Base-by-base conservation (phyloP, 2,888 invertebrate species). In the Coelopa pilipes region DNA sequence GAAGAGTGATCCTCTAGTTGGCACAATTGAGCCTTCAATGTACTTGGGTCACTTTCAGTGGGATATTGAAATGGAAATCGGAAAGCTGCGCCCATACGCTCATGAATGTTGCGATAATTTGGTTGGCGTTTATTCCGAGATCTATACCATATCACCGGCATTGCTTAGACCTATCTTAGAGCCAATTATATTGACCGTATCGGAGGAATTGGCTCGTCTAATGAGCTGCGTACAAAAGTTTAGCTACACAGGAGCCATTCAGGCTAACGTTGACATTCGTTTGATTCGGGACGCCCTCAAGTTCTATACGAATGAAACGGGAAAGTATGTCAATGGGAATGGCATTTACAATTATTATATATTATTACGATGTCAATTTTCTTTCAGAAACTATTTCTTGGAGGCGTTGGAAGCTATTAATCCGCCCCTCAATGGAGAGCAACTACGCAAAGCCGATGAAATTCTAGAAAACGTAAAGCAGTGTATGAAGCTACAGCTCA, bases 1-100 rank as follows among this genome's bases (percentile, higher is more conserved):
- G 83, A 97, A 97, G 84, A 94, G 96, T 62, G 97, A 97, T 88
- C 97, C 97, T 0, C 89, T 98, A 13, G 96, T 98, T 34, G 97
- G 97, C n/a, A 95, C 95, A 9, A 96, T 98, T 77, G 98, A 98
- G 87, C 96, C 96, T 9, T 96, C 96, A 76, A 97, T 98, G 97
- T 97, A 97, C 87, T 90, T 95, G 83, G 97, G 96, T 0, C 90
- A 93, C 74, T 95, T 96, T 84, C 94, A 94, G 83, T 95, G 96
- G 92, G 93, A 94, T 81, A 91, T 92, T 0, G 93, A 94, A 80
- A 90, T 92, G 68, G 90, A 92, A 67, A 93, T 94, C 0, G 91
- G 91, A 7, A 95, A 95, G 84, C 91, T 96, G 13, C 89, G 94
- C 69, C 95, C 95, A 0, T 98, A 98, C 83, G 93, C 96, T 34